Percentiles rank a stretch among this genome's conserved stretches.
phyloP scores from a whole-genome alignment of 2,888 invertebrate genomes.

The Muscina levida region DNA sequence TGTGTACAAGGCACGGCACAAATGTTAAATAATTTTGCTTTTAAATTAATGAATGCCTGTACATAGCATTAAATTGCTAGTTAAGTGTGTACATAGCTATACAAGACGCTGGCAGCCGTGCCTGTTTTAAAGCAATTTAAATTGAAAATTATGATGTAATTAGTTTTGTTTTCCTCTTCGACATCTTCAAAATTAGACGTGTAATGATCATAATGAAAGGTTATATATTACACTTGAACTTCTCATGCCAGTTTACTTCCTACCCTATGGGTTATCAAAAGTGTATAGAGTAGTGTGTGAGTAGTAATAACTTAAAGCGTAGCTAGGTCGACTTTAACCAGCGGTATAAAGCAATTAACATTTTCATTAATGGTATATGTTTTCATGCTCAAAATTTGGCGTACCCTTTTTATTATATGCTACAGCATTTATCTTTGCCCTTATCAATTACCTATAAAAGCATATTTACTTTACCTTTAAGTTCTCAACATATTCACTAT shows the following conservation, averaged over 20 bases:
- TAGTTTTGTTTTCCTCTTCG: constrained; percentile 27
- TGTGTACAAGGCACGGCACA: background rate
- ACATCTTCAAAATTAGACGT: constrained; percentile 12
- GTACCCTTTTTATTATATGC: too few relatives aligned
- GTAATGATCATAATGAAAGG: constrained; percentile 29
- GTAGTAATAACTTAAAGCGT: background rate
- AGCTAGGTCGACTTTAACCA: background rate
- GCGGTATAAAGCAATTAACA: background rate
- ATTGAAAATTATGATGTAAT: constrained; percentile 19
- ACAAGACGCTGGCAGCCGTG: background rate
- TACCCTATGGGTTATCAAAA: too few relatives aligned
- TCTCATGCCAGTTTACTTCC: background rate
- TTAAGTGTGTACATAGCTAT: background rate
- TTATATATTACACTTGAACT: constrained; percentile 29
- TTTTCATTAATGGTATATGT: too few relatives aligned
- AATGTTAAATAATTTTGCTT: constrained; percentile 1
- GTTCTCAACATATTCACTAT: background rate
- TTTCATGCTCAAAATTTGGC: too few relatives aligned
- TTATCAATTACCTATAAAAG: too few relatives aligned
- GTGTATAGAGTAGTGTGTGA: background rate
- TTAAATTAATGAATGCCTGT: background rate
- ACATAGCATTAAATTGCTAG: constrained; percentile 3
- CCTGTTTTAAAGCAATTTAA: constrained; percentile 19
- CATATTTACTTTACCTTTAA: too few relatives aligned
- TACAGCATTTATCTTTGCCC: too few relatives aligned